Base-by-base conservation (phyloP, 2,113 vertebrate species). In the Heteronetta atricapilla region DNA sequence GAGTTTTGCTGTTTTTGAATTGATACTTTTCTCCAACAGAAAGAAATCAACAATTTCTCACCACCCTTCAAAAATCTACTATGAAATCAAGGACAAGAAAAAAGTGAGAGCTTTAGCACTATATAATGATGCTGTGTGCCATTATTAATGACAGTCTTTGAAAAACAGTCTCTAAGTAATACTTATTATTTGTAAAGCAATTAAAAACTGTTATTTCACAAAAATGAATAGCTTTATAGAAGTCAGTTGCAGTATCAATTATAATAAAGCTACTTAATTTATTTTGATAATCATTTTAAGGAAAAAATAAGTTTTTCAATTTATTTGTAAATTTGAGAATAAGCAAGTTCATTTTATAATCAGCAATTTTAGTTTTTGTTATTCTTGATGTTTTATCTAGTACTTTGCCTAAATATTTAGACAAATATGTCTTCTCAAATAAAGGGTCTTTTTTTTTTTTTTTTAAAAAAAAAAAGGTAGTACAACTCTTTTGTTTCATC, bases 51-150 rank as follows among this genome's bases (percentile, higher is more conserved):
- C 1, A 3, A 5, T 19, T 8, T 56, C 22, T 81, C 63, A 86
- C 31, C 9, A 83, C 16, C 31, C 16, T 82, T 77, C 42, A 92
- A 86, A 89, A 52, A 80, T 66, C 28, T 73, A 34, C 55, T 78
- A 3, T 44, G 28, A 67, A 40, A 81, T 46, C 26, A 70, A 88
- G 63, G 59, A 58, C 28, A 86, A 89, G 19, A 86, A 89, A 89
- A 66, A 79, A 6, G 11, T 17, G 16, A 84, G 31, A 84, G 12
- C 8, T 53, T 85, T 69, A 29, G 1, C 3, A 53, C 16, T 33
- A 13, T 66, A 20, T 52, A 59, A 44, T 25, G 31, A 21, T 82
- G 11, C 20, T 92, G 36, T 84, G 9, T 86, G 33, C 25, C 8
- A 17, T 74, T 76, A 34, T 56, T 77, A 77, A 80, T 66, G 17